Conservation (phyloP, 2,797 vertebrate species). For the Coreius guichenoti region DNA sequence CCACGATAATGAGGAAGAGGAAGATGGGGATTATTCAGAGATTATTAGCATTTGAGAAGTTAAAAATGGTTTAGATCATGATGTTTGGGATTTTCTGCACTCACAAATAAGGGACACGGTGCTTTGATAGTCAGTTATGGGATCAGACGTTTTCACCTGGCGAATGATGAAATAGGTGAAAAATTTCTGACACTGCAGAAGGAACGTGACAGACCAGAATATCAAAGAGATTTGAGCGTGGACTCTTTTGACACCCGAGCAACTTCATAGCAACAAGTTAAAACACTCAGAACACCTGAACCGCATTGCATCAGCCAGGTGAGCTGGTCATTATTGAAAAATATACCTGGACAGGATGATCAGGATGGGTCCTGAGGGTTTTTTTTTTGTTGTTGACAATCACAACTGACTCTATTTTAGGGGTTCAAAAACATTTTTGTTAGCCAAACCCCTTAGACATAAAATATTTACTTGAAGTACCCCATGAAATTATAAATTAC, state of each 20-base stretch:
- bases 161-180: not conserved
- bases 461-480: not conserved
- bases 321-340: not conserved
- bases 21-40: not conserved
- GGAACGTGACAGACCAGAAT: constrained; percentile 1
- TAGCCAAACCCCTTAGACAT: not conserved
- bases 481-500: not conserved
- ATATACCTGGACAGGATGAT: not conserved
- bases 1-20: not conserved
- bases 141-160: not conserved
- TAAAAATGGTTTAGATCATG: not conserved
- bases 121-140: not conserved
- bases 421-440: not conserved
- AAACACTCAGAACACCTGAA: not conserved
- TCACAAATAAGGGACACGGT: not conserved
- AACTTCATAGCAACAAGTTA: not conserved
- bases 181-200: not conserved
- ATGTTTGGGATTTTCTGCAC: not conserved
- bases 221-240: not conserved
- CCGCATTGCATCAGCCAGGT: not conserved
- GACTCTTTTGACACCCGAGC: not conserved
- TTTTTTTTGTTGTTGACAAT: not conserved
- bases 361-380: not conserved
- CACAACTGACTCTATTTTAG: not conserved
- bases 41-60: constrained; percentile 6